A percentile compares a stretch with the other conserved stretches of the same genome.
These are phyloP conservation scores for Cyphomyrmex costatus DNA, from an alignment of 1,140 invertebrate species.

Conservation along the genomic window DNA sequence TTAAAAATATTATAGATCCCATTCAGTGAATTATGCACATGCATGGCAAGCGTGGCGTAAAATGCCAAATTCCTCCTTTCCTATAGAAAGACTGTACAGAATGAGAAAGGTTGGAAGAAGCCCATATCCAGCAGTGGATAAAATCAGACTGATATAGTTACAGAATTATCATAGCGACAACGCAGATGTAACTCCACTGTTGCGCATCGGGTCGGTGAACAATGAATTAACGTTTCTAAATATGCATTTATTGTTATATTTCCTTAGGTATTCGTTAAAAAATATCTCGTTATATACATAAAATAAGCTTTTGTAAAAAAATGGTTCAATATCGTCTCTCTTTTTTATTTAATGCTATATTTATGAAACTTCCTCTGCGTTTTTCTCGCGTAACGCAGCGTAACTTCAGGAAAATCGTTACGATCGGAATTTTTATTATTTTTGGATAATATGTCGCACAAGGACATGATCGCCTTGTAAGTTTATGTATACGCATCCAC, in stretches of 20 bases:
- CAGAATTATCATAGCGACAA: no score
- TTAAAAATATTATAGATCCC: no score
- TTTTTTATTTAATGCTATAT: conserved; percentile 9
- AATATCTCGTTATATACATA: neutral
- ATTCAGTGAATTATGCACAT: no score
- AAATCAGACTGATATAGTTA: no score
- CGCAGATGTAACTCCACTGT: no score
- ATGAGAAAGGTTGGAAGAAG: no score
- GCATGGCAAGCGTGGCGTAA: no score
- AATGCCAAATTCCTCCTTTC: no score
- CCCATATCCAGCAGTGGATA: no score
- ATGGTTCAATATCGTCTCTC: neutral
- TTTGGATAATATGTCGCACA: conserved; percentile 4
- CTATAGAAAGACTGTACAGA: no score
- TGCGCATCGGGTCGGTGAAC: no score
- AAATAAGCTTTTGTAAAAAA: neutral
- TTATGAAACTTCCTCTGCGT: neutral
- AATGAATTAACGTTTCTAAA: neutral
- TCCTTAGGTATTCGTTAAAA: neutral
- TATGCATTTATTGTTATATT: conserved; percentile 1
- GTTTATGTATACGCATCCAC: neutral
- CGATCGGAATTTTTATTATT: conserved; percentile 19
- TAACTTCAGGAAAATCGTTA: neutral
- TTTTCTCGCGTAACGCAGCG: no score
- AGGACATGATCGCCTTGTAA: neutral